phyloP scores from a whole-genome alignment of 2,888 invertebrate genomes.

The Tholera decimalis region DNA sequence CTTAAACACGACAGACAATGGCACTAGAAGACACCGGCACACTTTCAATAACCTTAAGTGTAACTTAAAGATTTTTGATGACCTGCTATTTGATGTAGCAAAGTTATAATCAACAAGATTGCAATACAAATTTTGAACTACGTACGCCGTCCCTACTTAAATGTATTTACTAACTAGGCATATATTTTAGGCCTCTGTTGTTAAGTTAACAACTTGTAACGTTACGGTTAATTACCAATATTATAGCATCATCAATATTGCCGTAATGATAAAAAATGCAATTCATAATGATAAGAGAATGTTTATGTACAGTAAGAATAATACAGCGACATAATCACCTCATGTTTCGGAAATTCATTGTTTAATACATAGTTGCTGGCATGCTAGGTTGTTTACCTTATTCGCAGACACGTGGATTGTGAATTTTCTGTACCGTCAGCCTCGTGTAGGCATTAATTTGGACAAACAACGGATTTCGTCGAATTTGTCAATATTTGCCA shows the following conservation, averaged over 20 bases:
- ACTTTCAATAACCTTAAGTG: too few relatives aligned
- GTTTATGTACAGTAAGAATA: neutral
- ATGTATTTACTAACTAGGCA: too few relatives aligned
- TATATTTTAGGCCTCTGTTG: too few relatives aligned
- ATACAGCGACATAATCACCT: neutral
- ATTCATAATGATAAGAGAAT: constrained; percentile 1
- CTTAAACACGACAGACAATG: too few relatives aligned
- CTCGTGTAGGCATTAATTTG: constrained; percentile 8
- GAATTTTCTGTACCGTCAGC: constrained; percentile 1
- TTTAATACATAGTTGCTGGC: neutral
- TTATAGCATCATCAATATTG: neutral
- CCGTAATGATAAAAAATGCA: neutral
- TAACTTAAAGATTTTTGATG: neutral
- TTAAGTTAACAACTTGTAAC: too few relatives aligned
- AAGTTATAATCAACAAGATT: neutral
- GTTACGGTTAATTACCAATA: too few relatives aligned
- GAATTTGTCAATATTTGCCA: neutral
- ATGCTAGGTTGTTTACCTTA: constrained; percentile 24
- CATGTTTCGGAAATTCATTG: constrained; percentile 3
- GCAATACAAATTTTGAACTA: too few relatives aligned
- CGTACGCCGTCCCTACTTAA: too few relatives aligned
- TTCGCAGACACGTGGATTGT: constrained; percentile 28
- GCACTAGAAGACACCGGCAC: too few relatives aligned
- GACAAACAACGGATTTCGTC: constrained; percentile 10
- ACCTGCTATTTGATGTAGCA: neutral